A percentile compares a stretch with the other conserved stretches of the same genome.
These are phyloP conservation scores for Syngnathoides biaculeatus DNA, from an alignment of 2,113 vertebrate genomes.

Conservation along the genomic window DNA sequence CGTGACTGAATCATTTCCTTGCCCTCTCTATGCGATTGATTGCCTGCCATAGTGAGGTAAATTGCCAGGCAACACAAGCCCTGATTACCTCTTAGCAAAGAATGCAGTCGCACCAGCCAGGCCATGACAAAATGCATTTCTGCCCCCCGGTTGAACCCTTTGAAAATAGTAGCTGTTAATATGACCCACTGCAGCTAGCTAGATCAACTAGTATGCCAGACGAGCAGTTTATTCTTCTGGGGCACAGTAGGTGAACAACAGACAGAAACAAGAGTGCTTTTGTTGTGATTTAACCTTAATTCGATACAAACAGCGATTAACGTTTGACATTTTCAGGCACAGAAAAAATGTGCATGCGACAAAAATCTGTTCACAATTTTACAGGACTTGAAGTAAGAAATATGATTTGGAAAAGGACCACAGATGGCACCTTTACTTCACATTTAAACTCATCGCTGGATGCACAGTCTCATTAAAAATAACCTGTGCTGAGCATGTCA, in stretches of 20 bases:
- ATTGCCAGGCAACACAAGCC: conserved; percentile 71
- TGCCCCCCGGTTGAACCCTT: conserved; percentile 60
- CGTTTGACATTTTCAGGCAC: conserved; percentile 39
- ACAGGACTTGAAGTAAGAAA: conserved; percentile 19
- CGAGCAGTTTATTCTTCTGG: conserved; percentile 6
- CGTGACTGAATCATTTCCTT: conserved; percentile 75
- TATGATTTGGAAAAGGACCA: conserved; percentile 41
- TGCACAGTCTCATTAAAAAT: not conserved
- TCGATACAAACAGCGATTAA: conserved; percentile 29
- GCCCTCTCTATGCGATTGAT: conserved; percentile 73
- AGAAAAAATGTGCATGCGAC: conserved; percentile 23
- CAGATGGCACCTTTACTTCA: conserved; percentile 7
- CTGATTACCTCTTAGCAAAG: conserved; percentile 79
- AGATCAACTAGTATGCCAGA: conserved; percentile 38
- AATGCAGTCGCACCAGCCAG: conserved; percentile 66
- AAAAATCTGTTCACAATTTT: conserved; percentile 36
- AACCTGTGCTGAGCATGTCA: not conserved
- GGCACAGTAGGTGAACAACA: conserved; percentile 6
- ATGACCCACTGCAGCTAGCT: conserved; percentile 57
- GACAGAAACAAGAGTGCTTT: conserved; percentile 35
- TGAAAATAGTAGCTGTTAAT: conserved; percentile 61
- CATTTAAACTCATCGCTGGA: not conserved
- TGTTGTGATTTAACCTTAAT: conserved; percentile 37
- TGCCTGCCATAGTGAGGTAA: conserved; percentile 74
- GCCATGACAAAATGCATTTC: conserved; percentile 74